These are phyloP conservation scores for Boloria euphrosyne DNA, from an alignment of 2,888 invertebrate genomes.

Conservation along the genomic window DNA sequence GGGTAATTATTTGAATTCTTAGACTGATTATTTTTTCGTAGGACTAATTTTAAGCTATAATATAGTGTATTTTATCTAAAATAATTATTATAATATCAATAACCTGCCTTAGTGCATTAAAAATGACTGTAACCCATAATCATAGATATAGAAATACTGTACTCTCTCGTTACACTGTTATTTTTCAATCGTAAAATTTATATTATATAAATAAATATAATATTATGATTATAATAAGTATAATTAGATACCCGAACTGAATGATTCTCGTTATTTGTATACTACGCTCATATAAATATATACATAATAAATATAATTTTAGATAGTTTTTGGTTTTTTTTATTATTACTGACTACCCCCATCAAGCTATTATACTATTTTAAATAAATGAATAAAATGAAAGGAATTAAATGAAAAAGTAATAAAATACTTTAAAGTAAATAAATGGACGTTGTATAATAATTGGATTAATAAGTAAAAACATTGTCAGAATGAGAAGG, in stretches of 20 bases:
- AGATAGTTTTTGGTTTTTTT: not conserved
- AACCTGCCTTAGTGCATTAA: no score
- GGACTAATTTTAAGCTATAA: no score
- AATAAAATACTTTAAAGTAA: not conserved
- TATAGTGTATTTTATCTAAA: no score
- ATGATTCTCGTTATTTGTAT: not conserved
- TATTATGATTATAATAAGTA: not conserved
- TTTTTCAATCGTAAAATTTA: not conserved
- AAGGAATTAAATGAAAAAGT: no score
- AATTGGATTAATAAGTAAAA: not conserved
- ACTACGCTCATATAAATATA: not conserved
- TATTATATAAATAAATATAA: not conserved
- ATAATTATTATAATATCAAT: no score
- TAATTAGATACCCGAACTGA: constrained; percentile 10
- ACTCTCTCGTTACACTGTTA: not conserved
- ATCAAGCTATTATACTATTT: not conserved
- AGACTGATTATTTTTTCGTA: constrained; percentile 4
- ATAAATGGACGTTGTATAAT: not conserved
- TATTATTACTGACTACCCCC: not conserved
- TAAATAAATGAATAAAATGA: no score
- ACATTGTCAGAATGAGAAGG: not conserved
- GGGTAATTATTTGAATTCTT: no score
- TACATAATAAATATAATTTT: constrained; percentile 11
- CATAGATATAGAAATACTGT: not conserved
- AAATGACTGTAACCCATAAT: no score